Base-by-base conservation (phyloP, 2,888 invertebrate genomes). In the Lordiphosa andalusiaca region DNA sequence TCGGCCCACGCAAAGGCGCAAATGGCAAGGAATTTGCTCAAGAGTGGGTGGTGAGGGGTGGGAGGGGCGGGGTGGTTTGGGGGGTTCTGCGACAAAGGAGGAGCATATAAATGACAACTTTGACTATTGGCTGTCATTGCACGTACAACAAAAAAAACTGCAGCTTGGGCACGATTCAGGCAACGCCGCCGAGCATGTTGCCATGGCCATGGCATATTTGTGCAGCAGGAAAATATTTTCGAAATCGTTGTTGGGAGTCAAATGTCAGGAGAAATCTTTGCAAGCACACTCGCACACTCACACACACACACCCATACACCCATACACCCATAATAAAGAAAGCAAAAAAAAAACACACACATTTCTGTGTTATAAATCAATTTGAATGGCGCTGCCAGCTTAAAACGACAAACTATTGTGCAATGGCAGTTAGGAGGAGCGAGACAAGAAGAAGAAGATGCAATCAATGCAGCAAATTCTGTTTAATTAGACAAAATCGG, bases 161-260 rank as follows among this genome's bases (percentile, higher is more conserved):
- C 71, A 75, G 58, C 71, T 71, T 76, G 66, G 69, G 73, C 73
- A 67, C 73, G 72, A 73, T 71, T 69, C 68, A 56, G 50, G 35
- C 57, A 40, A 52, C 56, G 63, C 58, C 59, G 36, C 25, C 64
- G 38, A 37, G 19, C 39, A 39, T n/a, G 57, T 46, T 59, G 59
- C 65, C 65, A 53, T 37, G 40, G 44, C 40, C 61, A 41, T 69
- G 51, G 56, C 59, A 67, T 52, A 70, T 64, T 71, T 68, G 48
- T 57, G 60, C 62, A 72, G 52, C 60, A 40, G 40, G 47, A 60
- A 51, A 67, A 67, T 67, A 63, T 71, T 68, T 61, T 65, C 44
- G 36, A 61, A 72, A 72, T 72, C 58, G 53, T 53, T 65, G 69
- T 41, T 44, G 40, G 61, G 52, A 66, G 66, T 49, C 67, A 69